phyloP scores from a whole-genome alignment of 2,113 vertebrate species.

The Bagarius yarrelli region DNA sequence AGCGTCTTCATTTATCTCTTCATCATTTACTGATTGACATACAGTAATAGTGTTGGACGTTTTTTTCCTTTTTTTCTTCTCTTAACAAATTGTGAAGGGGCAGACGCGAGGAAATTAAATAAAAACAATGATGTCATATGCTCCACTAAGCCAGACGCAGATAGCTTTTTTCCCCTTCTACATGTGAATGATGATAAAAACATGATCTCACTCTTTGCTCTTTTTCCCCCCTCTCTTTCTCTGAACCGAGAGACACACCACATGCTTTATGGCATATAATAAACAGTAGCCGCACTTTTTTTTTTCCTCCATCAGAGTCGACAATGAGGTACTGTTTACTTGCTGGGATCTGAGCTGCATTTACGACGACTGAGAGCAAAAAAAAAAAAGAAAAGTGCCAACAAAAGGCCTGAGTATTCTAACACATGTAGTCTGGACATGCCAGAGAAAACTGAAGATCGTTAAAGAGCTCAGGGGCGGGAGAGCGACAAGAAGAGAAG shows the following conservation, averaged over 20 bases:
- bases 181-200: constrained; percentile 55
- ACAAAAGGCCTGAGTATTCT: constrained; percentile 51
- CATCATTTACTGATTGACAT: not conserved
- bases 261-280: constrained; percentile 78
- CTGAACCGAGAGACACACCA: constrained; percentile 61
- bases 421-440: constrained; percentile 52
- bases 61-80: not conserved
- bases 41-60: not conserved
- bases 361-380: constrained; percentile 25
- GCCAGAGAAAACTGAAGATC: constrained; percentile 55
- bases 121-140: constrained; percentile 56
- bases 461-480: constrained; percentile 47
- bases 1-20: not conserved
- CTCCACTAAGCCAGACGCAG: constrained; percentile 47
- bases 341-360: constrained; percentile 49
- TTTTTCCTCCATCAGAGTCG: constrained; percentile 42
- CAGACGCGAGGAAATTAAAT: constrained; percentile 44
- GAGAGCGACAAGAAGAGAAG: constrained; percentile 12
- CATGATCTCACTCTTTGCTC: constrained; percentile 55
- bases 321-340: constrained; percentile 57
- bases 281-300: constrained; percentile 52
- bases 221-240: constrained; percentile 29
- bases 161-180: constrained; percentile 41
- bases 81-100: constrained; percentile 21
- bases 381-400: constrained; percentile 30